Evolutionary conservation across 2,888 invertebrate genomes (phyloP).

Genomic region (Zygaena filipendulae): DNA sequence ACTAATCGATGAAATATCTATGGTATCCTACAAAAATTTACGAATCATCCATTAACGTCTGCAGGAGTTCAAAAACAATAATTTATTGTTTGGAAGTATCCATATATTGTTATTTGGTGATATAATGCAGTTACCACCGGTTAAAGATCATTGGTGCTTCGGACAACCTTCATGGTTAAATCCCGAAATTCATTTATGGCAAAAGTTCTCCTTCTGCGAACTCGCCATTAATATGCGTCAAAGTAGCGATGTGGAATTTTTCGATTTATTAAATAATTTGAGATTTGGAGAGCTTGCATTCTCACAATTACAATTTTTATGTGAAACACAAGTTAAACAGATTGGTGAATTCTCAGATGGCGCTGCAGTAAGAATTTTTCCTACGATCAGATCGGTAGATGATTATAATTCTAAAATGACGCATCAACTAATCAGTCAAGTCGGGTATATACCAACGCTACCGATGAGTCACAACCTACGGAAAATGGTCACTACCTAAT

Average conservation of each 20-base stretch:
- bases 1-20: constrained; percentile 5
- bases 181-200: constrained; percentile 1
- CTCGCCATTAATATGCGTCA: constrained; percentile 2
- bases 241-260: constrained; percentile 1
- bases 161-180: background rate
- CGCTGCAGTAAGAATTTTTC: background rate
- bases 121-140: constrained; percentile 5
- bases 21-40: constrained; percentile 4
- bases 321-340: too few species aligned
- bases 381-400: background rate
- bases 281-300: background rate
- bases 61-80: constrained; percentile 4
- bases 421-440: background rate
- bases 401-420: background rate
- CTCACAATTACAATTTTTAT: constrained; percentile 1
- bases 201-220: constrained; percentile 2
- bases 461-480: background rate
- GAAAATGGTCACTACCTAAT: background rate
- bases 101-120: constrained; percentile 5
- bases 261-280: background rate
- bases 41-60: constrained; percentile 2
- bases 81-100: constrained; percentile 1
- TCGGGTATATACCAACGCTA: background rate
- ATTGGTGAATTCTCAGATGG: background rate
- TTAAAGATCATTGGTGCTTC: constrained; percentile 3